Percentiles rank a stretch among this genome's conserved stretches.
Evolutionary conservation across 2,888 invertebrate genomes (phyloP).

Genomic region (Cephus pulcher): DNA sequence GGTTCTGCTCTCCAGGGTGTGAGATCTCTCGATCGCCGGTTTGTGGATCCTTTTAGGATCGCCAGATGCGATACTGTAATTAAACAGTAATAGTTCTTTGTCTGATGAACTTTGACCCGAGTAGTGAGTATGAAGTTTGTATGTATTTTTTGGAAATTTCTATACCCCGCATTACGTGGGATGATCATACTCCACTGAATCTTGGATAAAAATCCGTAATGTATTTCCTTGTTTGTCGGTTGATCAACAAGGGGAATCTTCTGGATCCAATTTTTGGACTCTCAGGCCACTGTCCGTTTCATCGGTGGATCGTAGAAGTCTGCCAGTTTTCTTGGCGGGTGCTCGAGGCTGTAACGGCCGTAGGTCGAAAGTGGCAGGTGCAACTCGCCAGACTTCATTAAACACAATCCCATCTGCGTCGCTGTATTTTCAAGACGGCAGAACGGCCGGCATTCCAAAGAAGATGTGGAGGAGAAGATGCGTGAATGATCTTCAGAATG

Average conservation of each 20-base stretch:
- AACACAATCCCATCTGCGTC: constrained; percentile 63
- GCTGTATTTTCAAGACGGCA: constrained; percentile 53
- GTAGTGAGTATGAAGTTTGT: background rate
- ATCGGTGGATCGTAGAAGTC: constrained; percentile 15
- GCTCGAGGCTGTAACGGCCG: constrained; percentile 44
- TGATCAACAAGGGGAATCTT: background rate
- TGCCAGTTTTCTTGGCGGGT: constrained; percentile 34
- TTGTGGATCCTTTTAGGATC: constrained; percentile 23
- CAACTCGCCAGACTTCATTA: constrained; percentile 61
- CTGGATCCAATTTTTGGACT: background rate
- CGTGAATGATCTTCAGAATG: background rate
- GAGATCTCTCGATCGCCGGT: constrained; percentile 6
- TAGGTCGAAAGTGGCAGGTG: constrained; percentile 60
- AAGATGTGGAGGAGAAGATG: background rate
- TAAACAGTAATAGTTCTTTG: constrained; percentile 24
- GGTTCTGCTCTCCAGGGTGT: constrained; percentile 38
- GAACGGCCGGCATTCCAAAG: constrained; percentile 25
- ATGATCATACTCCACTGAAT: background rate
- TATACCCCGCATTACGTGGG: background rate
- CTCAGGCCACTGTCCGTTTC: background rate
- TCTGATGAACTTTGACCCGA: background rate
- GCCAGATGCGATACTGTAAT: constrained; percentile 44
- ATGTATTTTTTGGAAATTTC: background rate
- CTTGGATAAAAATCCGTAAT: background rate
- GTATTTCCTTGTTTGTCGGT: background rate